Percentiles rank a stretch among this genome's conserved stretches.
Evolutionary conservation across 2,888 invertebrate genomes (phyloP).

Genomic region (Suillia variegata): DNA sequence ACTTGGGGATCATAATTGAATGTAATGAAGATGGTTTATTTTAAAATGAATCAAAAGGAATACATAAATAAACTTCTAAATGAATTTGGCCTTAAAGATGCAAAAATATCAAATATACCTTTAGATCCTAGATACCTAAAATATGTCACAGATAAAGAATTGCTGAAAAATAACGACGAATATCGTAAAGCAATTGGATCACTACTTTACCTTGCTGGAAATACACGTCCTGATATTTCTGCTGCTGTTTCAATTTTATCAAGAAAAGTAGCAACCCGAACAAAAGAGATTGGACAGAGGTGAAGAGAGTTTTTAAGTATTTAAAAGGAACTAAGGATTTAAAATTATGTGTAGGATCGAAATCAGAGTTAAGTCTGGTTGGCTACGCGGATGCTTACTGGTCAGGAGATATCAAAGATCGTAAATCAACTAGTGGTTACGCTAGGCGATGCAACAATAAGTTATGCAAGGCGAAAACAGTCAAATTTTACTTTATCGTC

Average conservation of each 20-base stretch:
- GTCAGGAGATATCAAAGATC: constrained; percentile 10
- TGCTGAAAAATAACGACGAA: too few relatives aligned
- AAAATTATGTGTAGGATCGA: background rate
- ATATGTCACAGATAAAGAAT: too few relatives aligned
- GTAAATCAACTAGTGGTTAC: too few relatives aligned
- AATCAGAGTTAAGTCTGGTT: background rate
- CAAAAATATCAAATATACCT: constrained; percentile 17
- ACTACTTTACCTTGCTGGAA: constrained; percentile 11
- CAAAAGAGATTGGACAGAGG: too few relatives aligned
- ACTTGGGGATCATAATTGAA: constrained; percentile 14
- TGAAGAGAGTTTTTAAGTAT: too few relatives aligned
- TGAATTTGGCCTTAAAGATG: constrained; percentile 13
- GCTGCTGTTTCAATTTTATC: too few relatives aligned
- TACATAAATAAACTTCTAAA: constrained; percentile 17
- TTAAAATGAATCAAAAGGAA: constrained; percentile 7
- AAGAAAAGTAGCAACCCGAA: too few relatives aligned
- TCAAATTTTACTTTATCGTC: too few relatives aligned
- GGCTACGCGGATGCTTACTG: constrained; percentile 12
- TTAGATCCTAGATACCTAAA: constrained; percentile 20
- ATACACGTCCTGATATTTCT: constrained; percentile 14
- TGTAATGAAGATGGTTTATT: constrained; percentile 1
- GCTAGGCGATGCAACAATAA: too few relatives aligned
- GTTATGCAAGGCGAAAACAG: constrained; percentile 11
- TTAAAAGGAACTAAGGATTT: constrained; percentile 1
- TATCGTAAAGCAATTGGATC: constrained; percentile 16